Conservation (phyloP, 2,797 vertebrate species). For the Luscinia luscinia region DNA sequence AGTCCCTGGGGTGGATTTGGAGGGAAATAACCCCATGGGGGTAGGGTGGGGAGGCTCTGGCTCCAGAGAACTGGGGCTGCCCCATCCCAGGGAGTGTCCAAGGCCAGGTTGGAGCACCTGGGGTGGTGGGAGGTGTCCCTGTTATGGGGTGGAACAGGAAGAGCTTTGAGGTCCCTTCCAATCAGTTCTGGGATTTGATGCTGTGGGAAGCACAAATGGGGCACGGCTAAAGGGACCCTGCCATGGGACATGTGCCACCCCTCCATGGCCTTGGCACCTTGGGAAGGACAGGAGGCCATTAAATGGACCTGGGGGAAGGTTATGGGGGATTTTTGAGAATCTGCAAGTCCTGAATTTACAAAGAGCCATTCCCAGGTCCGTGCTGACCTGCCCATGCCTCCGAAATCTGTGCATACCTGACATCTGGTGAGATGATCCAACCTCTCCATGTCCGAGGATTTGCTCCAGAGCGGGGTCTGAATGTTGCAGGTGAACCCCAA, state of each 20-base stretch:
- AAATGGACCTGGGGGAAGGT: neutral
- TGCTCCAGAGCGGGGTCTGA: neutral
- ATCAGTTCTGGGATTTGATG: accelerated
- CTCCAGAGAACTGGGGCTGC: neutral
- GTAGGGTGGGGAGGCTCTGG: neutral
- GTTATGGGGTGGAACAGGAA: too few relatives aligned
- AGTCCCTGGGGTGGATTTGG: neutral
- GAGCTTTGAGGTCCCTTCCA: neutral
- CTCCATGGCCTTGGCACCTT: accelerated
- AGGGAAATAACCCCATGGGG: neutral
- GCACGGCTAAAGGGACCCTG: neutral
- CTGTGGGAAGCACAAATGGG: accelerated
- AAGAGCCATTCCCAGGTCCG: neutral
- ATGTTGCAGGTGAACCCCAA: neutral
- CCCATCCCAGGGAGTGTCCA: neutral
- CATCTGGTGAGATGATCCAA: neutral
- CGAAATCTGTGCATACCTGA: neutral
- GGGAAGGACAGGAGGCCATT: neutral
- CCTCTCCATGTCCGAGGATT: neutral
- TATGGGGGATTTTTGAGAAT: neutral
- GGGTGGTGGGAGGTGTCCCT: accelerated
- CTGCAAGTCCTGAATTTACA: neutral
- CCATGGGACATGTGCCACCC: accelerated
- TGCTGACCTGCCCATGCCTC: neutral
- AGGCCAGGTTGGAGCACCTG: accelerated